Evolutionary conservation across 2,113 vertebrate genomes (phyloP).

Genomic region (Puntigrus tetrazona): DNA sequence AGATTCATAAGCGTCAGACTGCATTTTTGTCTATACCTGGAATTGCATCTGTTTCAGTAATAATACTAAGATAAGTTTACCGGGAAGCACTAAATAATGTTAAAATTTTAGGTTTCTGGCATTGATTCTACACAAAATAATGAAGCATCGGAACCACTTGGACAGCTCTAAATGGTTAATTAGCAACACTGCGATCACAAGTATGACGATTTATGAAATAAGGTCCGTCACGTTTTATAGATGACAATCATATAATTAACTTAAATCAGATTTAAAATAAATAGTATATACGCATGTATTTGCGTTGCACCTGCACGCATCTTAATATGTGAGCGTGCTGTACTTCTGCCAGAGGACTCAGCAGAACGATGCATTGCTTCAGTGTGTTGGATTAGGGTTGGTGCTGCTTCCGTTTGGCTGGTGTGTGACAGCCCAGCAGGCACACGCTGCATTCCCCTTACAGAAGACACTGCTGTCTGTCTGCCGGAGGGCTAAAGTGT

Average conservation of each 20-base stretch:
- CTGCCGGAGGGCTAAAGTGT: background rate
- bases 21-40: background rate
- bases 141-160: background rate
- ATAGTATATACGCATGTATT: background rate
- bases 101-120: background rate
- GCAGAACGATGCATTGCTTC: conserved; percentile 60
- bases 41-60: background rate
- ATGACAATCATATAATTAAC: background rate
- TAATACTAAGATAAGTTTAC: background rate
- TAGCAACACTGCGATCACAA: background rate
- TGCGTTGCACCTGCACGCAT: conserved; percentile 29
- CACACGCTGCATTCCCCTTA: conserved; percentile 40
- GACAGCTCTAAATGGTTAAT: background rate
- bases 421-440: conserved; percentile 44
- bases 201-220: background rate
- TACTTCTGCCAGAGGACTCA: conserved; percentile 59
- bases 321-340: conserved; percentile 32
- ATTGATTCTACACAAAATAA: background rate
- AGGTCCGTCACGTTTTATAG: background rate
- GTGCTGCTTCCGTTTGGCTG: conserved; percentile 63
- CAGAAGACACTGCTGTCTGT: conserved; percentile 36
- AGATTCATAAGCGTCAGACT: background rate
- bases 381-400: conserved; percentile 62
- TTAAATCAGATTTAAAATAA: background rate
- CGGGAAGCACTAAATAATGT: background rate